These are phyloP conservation scores for Xenopus laevis DNA, from an alignment of 2,113 vertebrate species.

Conservation along the genomic window DNA sequence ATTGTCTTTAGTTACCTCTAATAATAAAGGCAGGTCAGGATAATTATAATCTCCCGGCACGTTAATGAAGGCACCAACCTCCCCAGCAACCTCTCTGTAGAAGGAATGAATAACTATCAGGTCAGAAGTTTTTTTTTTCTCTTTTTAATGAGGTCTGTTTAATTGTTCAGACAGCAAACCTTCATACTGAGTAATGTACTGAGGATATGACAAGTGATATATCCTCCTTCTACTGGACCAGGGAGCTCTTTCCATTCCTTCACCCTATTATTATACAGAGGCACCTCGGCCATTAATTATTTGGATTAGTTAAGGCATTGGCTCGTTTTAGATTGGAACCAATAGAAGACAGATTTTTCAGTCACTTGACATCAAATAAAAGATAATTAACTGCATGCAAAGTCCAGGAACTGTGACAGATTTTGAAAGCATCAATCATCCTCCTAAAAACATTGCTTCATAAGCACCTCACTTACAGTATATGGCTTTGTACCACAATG, in stretches of 20 bases:
- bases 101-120: conserved; percentile 14
- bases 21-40: conserved; percentile 9
- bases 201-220: conserved; percentile 23
- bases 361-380: too few species aligned
- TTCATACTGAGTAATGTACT: conserved; percentile 17
- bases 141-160: conserved; percentile 33
- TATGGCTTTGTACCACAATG: too few species aligned
- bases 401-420: too few species aligned
- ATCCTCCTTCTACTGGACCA: background rate
- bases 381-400: too few species aligned
- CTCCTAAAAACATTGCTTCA: too few species aligned
- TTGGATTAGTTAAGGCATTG: conserved; percentile 4
- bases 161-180: conserved; percentile 19
- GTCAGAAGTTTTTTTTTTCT: conserved; percentile 13
- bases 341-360: too few species aligned
- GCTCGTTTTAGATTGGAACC: too few species aligned
- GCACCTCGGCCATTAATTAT: too few species aligned
- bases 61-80: conserved; percentile 2
- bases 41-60: conserved; percentile 13
- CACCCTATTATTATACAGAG: conserved; percentile 7
- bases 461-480: too few species aligned
- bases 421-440: too few species aligned
- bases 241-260: background rate
- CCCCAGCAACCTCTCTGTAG: conserved; percentile 1
- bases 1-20: conserved; percentile 18